Evolutionary conservation across 2,797 vertebrate genomes (phyloP), one percentile per base, ranked within the genome.

Genomic region (Odontamblyopus rebecca): DNA sequence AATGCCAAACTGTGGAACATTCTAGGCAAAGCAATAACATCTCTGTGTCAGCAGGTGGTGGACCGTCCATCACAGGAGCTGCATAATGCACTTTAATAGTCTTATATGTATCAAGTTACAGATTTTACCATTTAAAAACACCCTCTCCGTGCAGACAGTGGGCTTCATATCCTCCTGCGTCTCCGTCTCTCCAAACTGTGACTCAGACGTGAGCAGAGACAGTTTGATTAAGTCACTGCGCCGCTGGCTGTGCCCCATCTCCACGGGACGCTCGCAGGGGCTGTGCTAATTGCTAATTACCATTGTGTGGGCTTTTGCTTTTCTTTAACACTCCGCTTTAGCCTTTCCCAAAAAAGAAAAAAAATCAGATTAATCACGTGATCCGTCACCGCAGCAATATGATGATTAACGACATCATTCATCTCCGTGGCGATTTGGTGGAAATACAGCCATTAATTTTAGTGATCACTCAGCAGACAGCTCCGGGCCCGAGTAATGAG

Each of bases 371-470:
- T 92, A 89, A 89, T 89, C 85, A 90, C 89, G 87, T 69, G 83
- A 90, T 89, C 85, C 70, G 73, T 91, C 88, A 90, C 84, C 84
- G 76, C 26, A 48, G 87, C 82, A 61, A 86, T 89, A 85, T 83
- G 85, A 84, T 93, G 90, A 94, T 93, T 93, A 93, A 93, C 85
- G 85, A 87, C 89, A 92, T 88, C 88, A 91, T 90, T 93, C 91
- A 92, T 92, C 82, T 76, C 87, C 75, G 82, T 88, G 82, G 82
- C 72, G 79, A 92, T 92, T 85, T 73, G 79, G 88, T 90, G 86
- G 85, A 92, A 93, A 93, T 93, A 87, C 89, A 92, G 86, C 83
- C 89, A 93, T 92, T 92, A 90, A 93, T 93, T 92, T 85, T 83
- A 70, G 83, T 80, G 89, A 89, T 91, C 87, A 80, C 81, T 83